Evolutionary conservation across 2,113 vertebrate genomes (phyloP).

Genomic region (Odocoileus virginianus): DNA sequence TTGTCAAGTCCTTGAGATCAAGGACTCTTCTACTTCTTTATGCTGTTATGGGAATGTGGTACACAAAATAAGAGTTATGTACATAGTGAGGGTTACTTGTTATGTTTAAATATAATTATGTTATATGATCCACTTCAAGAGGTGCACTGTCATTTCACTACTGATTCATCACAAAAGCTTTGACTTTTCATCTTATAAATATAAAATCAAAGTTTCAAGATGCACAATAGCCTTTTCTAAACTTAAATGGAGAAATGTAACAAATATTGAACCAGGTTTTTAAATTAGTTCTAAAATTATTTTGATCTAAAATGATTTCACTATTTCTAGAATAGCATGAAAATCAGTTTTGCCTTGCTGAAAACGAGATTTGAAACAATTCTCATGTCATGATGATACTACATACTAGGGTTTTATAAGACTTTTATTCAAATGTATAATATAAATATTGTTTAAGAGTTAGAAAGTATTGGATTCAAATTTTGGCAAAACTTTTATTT

Average conservation of each 20-base stretch:
- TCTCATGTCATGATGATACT: neutral
- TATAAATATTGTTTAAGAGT: conserved; percentile 34
- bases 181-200: conserved; percentile 6
- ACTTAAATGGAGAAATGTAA: neutral
- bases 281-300: neutral
- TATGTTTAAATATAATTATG: neutral
- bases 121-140: neutral
- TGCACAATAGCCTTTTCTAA: conserved; percentile 1
- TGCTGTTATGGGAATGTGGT: neutral
- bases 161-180: neutral
- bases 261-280: neutral
- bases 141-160: neutral
- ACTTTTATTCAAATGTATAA: conserved; percentile 1
- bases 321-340: conserved; percentile 17
- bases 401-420: conserved; percentile 5
- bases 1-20: neutral
- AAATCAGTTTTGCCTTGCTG: neutral
- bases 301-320: conserved; percentile 26
- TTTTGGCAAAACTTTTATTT: neutral
- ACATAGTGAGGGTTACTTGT: neutral
- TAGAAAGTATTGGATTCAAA: neutral
- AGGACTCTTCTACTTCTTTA: neutral
- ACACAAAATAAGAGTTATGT: neutral
- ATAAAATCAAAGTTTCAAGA: conserved; percentile 18
- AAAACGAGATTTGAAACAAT: conserved; percentile 28